Conservation (phyloP, 1,140 invertebrate species). For the Caerostris darwini region DNA sequence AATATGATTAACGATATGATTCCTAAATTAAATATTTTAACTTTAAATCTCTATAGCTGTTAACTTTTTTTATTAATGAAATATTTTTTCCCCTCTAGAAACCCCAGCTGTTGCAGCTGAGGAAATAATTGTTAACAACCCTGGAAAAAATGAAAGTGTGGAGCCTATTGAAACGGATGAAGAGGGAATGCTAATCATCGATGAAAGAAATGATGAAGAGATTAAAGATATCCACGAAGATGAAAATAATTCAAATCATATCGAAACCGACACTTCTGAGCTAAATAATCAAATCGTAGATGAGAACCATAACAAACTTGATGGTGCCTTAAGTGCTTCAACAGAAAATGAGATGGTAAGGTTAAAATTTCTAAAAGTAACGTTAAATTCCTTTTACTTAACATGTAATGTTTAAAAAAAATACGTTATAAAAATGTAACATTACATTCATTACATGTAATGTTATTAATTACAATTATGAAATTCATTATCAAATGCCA, state of each 20-base stretch:
- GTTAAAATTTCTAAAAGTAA: neutral
- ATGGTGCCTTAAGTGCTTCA: constrained; percentile 17
- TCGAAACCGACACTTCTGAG: constrained; percentile 15
- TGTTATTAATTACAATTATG: too few relatives aligned
- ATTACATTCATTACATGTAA: too few relatives aligned
- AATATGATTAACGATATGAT: too few relatives aligned
- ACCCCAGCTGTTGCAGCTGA: constrained; percentile 17
- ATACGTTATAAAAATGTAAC: neutral
- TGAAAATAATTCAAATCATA: constrained; percentile 24
- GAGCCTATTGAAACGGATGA: neutral
- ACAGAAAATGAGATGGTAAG: constrained; percentile 46
- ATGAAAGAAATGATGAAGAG: constrained; percentile 42
- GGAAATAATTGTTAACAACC: neutral
- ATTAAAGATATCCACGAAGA: neutral
- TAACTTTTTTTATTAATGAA: too few relatives aligned
- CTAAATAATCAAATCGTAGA: constrained; percentile 61
- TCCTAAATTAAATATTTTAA: too few relatives aligned
- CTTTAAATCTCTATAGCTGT: too few relatives aligned
- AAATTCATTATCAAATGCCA: too few relatives aligned
- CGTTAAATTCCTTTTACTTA: neutral
- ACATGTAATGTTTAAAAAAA: neutral
- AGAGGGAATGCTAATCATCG: constrained; percentile 18
- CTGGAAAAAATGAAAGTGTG: neutral
- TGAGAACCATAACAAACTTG: constrained; percentile 39
- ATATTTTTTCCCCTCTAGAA: too few relatives aligned